phyloP scores from a whole-genome alignment of 2,113 vertebrate genomes.

The Odobenus rosmarus region DNA sequence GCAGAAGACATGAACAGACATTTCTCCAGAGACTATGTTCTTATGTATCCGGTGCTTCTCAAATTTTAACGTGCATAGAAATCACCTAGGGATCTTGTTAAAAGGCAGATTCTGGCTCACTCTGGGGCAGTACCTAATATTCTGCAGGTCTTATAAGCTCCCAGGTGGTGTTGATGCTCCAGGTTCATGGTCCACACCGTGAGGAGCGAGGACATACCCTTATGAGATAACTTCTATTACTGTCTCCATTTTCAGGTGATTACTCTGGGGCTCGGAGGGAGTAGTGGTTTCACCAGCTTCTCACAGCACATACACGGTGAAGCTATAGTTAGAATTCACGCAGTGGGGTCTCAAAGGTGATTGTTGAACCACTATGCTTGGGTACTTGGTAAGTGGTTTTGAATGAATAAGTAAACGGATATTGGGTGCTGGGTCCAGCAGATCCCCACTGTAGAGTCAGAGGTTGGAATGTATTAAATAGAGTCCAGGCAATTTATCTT shows the following conservation, averaged over 20 bases:
- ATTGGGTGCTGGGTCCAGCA: neutral
- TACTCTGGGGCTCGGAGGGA: neutral
- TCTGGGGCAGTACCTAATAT: neutral
- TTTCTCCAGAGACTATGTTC: neutral
- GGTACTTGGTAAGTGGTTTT: neutral
- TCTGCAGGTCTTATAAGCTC: neutral
- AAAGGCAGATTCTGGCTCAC: slow-evolving; percentile 6
- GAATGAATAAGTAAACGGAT: slow-evolving; percentile 31
- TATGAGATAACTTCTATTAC: slow-evolving; percentile 22
- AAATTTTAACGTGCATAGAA: neutral
- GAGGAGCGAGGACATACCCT: neutral
- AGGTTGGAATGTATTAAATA: slow-evolving; percentile 68
- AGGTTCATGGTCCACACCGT: neutral
- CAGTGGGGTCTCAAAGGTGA: neutral
- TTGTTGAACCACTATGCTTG: neutral
- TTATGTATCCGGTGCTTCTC: neutral
- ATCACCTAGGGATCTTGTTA: neutral
- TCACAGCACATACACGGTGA: slow-evolving; percentile 11
- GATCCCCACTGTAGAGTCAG: slow-evolving; percentile 49
- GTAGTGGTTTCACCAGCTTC: slow-evolving; percentile 22
- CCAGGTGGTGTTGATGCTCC: neutral
- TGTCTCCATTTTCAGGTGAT: slow-evolving; percentile 5
- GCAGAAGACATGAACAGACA: neutral
- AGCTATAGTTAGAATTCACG: slow-evolving; percentile 19
- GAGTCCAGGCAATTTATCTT: slow-evolving; percentile 59